Evolutionary conservation across 2,888 invertebrate species (phyloP).

Genomic region (Tinea pellionella): DNA sequence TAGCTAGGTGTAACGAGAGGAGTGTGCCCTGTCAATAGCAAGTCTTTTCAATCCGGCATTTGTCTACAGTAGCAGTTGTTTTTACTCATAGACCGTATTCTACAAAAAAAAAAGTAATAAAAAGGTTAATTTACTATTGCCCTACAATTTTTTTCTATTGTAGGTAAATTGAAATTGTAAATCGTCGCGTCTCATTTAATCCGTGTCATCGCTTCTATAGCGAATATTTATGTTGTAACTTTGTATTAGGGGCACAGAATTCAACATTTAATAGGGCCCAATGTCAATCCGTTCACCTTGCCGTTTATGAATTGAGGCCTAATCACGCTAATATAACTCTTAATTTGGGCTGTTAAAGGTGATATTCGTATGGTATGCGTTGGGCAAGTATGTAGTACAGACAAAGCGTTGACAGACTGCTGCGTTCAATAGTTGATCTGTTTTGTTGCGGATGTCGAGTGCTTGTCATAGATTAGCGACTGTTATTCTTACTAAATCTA

Average conservation of each 20-base stretch:
- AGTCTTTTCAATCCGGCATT: too few species aligned
- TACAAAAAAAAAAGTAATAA: too few species aligned
- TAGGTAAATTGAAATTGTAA: not conserved
- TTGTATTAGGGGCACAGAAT: slow-evolving; percentile 9
- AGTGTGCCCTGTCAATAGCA: too few species aligned
- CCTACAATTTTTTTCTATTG: not conserved
- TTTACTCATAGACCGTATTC: too few species aligned
- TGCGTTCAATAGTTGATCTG: slow-evolving; percentile 9
- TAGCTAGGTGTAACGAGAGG: too few species aligned
- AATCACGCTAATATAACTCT: not conserved
- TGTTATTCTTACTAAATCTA: not conserved
- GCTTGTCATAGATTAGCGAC: slow-evolving; percentile 1
- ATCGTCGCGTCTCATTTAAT: slow-evolving; percentile 1
- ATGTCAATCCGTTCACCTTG: slow-evolving; percentile 13
- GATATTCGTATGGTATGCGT: not conserved
- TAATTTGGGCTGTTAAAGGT: not conserved
- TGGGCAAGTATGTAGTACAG: not conserved
- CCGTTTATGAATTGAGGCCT: not conserved
- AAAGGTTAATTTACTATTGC: too few species aligned
- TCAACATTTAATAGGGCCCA: slow-evolving; percentile 11
- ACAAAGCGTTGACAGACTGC: slow-evolving; percentile 13
- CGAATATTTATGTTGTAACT: slow-evolving; percentile 2
- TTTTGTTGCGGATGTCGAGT: slow-evolving; percentile 13
- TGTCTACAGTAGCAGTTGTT: too few species aligned
- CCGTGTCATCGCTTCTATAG: slow-evolving; percentile 3